phyloP scores from a whole-genome alignment of 2,797 vertebrate genomes.

The Gambelia wislizenii region DNA sequence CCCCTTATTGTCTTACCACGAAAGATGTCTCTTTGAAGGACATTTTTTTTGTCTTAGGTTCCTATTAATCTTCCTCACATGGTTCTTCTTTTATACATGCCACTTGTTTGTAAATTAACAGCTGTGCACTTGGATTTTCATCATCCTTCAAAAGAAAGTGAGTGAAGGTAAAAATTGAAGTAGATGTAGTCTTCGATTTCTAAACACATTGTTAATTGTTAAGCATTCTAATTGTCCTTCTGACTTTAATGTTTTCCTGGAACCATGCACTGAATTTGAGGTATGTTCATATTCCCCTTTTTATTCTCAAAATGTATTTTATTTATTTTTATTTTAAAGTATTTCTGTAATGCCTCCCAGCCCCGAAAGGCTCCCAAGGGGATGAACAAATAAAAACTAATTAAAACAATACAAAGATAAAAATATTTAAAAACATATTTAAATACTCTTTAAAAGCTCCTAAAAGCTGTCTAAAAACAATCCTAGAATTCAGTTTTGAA shows the following conservation, averaged over 20 bases:
- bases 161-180: not conserved
- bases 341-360: no score
- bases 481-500: no score
- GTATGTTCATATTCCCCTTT: not conserved
- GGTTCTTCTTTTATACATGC: not conserved
- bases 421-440: no score
- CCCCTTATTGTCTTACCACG: not conserved
- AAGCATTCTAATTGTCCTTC: not conserved
- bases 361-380: no score
- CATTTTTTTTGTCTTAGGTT: not conserved
- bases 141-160: not conserved
- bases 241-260: not conserved
- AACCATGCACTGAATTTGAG: not conserved
- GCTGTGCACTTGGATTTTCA: not conserved
- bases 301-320: not conserved
- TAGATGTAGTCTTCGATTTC: not conserved
- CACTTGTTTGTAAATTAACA: not conserved
- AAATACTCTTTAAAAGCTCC: no score
- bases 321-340: no score
- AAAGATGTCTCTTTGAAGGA: not conserved
- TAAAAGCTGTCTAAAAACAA: no score
- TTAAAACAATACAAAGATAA: no score
- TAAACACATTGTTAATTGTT: not conserved
- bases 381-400: no score
- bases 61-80: conserved; percentile 6